Conservation (phyloP, 2,888 invertebrate species). For the Amphiduros pacificus region DNA sequence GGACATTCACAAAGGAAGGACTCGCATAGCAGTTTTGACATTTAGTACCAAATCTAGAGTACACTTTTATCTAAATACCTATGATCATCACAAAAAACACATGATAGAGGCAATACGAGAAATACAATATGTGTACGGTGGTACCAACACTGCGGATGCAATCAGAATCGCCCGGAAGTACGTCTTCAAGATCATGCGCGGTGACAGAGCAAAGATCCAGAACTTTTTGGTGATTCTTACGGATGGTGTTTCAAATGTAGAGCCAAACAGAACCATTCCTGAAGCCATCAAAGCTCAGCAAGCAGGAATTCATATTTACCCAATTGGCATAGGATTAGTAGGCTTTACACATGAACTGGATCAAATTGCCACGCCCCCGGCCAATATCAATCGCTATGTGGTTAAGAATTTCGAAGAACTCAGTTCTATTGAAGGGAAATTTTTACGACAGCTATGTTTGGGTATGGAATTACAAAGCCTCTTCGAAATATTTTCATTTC, state of each 20-base stretch:
- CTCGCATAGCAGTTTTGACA: constrained; percentile 21
- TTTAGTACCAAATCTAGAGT: constrained; percentile 18
- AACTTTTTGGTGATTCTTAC: constrained; percentile 26
- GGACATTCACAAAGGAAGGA: constrained; percentile 17
- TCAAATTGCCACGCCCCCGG: constrained; percentile 3
- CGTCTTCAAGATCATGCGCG: constrained; percentile 12
- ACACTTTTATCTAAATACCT: constrained; percentile 16
- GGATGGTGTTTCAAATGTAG: constrained; percentile 30
- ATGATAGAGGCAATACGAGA: constrained; percentile 8
- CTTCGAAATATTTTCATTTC: too few species aligned
- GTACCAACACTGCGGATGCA: constrained; percentile 23
- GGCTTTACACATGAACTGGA: constrained; percentile 16
- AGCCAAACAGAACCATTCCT: constrained; percentile 19
- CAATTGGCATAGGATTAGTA: constrained; percentile 27
- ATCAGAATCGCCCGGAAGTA: constrained; percentile 15
- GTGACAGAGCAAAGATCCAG: constrained; percentile 20
- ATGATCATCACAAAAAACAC: constrained; percentile 12
- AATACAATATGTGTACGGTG: constrained; percentile 17
- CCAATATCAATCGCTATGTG: constrained; percentile 9
- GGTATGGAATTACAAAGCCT: constrained; percentile 12
- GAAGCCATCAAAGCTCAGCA: constrained; percentile 22
- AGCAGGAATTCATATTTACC: constrained; percentile 14
- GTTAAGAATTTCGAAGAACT: constrained; percentile 8
- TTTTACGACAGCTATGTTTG: constrained; percentile 4
- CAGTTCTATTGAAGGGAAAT: constrained; percentile 2